Base-by-base conservation (phyloP, 2,797 vertebrate species). In the Fundulus diaphanus region DNA sequence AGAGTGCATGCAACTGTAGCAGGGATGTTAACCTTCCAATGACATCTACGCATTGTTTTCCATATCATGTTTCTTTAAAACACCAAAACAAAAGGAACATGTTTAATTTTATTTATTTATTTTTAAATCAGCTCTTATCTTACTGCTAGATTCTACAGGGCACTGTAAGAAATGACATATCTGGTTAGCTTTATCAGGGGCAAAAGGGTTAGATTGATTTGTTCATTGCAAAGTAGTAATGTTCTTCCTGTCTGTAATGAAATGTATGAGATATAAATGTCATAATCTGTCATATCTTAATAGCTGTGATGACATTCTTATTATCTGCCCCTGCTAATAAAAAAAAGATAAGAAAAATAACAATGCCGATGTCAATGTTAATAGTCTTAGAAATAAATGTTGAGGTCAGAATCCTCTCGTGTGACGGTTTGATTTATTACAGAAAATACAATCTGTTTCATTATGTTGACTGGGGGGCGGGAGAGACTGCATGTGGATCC, bases 341-440 rank as follows among this genome's bases (percentile, higher is more conserved):
- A 82, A 92, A 92, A 82, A 84, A 80, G 89, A 93, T 93, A 93
- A 92, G 85, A 79, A 82, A 89, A 91, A 88, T 82, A 93, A 90
- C 90, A 88, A 87, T 33, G 68, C 42, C 67, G 75, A 74, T 81
- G 83, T 87, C 82, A 83, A 85, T n/a, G 92, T 89, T 84, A 83
- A 93, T 92, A 87, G 51, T 72, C 24, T 73, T 42, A 40, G 79
- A 70, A 51, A n/a, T 52, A 66, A 70, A 72, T 49, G 80, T 80
- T 78, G 59, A 61, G 81, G 78, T 84, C 74, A 68, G 29, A 85
- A 84, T 77, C 54, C 66, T 71, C 65, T 48, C 81, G 35, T 75
- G 81, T 78, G 75, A 84, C 77, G 81, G 87, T 85, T 82, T 81
- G 81, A 86, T 82, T 79, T 78, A 82, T 76, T 74, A 35, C 69